Conservation (phyloP, 2,797 vertebrate genomes). For the Platyrinchus mystaceus region DNA sequence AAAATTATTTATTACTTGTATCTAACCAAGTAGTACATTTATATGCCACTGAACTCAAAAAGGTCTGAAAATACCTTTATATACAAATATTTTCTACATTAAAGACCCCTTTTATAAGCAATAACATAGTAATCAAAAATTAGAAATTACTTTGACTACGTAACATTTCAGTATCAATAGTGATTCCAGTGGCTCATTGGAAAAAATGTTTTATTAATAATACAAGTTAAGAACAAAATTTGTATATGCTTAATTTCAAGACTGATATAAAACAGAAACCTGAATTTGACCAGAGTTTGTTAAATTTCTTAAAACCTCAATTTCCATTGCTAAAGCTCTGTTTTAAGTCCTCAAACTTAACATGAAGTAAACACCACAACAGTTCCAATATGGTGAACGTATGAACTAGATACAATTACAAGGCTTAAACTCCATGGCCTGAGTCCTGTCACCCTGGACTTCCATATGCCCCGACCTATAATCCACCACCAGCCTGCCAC, state of each 20-base stretch:
- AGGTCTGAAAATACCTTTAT: background rate
- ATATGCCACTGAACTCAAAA: background rate
- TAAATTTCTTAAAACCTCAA: background rate
- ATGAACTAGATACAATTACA: background rate
- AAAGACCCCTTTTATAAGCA: background rate
- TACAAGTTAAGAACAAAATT: background rate
- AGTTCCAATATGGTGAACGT: background rate
- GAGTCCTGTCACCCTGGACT: background rate
- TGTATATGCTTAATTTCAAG: background rate
- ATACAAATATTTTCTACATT: background rate
- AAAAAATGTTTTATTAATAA: background rate
- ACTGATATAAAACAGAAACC: background rate
- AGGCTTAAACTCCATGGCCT: background rate
- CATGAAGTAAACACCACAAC: background rate
- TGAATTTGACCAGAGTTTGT: background rate
- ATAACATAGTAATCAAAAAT: background rate
- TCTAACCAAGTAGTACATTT: background rate
- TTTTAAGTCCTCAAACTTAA: background rate
- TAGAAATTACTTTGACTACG: background rate
- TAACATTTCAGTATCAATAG: background rate
- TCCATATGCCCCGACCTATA: background rate
- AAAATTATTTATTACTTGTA: background rate
- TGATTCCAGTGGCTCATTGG: background rate
- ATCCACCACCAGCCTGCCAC: background rate
- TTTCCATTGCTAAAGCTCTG: background rate